Conservation (phyloP, 2,797 vertebrate genomes). For the Siniperca obscura region DNA sequence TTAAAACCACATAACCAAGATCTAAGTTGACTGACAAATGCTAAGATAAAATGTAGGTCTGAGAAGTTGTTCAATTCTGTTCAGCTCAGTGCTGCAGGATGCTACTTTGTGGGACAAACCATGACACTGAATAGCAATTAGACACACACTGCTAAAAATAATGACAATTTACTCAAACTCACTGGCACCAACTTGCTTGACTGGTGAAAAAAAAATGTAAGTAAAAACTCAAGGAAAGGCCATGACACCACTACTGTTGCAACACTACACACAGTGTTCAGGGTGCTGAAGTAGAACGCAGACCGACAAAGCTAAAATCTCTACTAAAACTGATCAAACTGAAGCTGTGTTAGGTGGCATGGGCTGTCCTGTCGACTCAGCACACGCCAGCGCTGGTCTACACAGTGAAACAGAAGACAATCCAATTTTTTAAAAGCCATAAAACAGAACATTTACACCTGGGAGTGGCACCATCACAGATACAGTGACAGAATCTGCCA, state of each 20-base stretch:
- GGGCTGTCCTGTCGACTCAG: conserved; percentile 7
- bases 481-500: conserved; percentile 6
- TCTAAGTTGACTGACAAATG: conserved; percentile 5
- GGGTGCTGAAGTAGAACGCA: background rate
- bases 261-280: conserved; percentile 9
- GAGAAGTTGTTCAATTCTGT: conserved; percentile 15
- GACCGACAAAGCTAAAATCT: background rate
- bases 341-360: background rate
- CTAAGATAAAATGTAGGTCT: background rate
- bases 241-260: conserved; percentile 7
- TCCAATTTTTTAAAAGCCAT: background rate
- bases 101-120: conserved; percentile 17
- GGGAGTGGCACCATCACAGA: conserved; percentile 25
- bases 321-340: background rate
- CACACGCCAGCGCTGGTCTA: conserved; percentile 8
- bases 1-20: conserved; percentile 31
- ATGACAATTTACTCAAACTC: conserved; percentile 17
- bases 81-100: conserved; percentile 24
- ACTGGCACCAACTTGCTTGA: conserved; percentile 26
- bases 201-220: background rate
- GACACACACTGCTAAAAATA: conserved; percentile 11
- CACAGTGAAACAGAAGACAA: conserved; percentile 26
- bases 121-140: conserved; percentile 5
- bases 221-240: conserved; percentile 2
- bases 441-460: conserved; percentile 44